Evolutionary conservation across 1,140 invertebrate genomes (phyloP).

Genomic region (Apis dorsata): DNA sequence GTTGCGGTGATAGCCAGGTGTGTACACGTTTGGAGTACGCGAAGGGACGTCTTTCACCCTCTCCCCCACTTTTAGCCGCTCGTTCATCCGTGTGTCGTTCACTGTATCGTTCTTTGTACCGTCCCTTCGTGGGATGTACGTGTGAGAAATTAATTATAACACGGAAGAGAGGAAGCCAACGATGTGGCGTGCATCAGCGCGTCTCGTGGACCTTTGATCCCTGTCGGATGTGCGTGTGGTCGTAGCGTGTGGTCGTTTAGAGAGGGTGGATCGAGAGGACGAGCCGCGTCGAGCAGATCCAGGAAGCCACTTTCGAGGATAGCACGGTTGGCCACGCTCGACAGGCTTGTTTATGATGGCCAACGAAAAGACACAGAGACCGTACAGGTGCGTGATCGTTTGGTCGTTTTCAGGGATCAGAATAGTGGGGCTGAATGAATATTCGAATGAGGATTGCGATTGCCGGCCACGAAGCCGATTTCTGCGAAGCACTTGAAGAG

Average conservation of each 20-base stretch:
- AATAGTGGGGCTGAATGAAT: not conserved
- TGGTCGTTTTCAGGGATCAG: not conserved
- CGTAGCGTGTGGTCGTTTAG: conserved; percentile 27
- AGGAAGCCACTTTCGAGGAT: not conserved
- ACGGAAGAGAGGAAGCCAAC: no score
- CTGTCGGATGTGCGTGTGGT: conserved; percentile 43
- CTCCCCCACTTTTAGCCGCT: not conserved
- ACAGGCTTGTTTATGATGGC: conserved; percentile 69
- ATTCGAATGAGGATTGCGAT: no score
- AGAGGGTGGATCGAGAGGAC: not conserved
- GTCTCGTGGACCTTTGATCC: not conserved
- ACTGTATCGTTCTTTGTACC: not conserved
- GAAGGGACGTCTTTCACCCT: not conserved
- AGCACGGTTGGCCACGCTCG: conserved; percentile 25
- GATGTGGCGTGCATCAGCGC: not conserved
- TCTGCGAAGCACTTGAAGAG: not conserved
- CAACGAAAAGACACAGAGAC: conserved; percentile 67
- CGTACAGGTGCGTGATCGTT: conserved; percentile 67
- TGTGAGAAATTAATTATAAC: not conserved
- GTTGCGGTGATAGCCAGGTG: conserved; percentile 12
- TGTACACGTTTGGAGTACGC: no score
- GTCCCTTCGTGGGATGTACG: not conserved
- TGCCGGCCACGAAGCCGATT: not conserved
- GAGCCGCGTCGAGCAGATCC: not conserved
- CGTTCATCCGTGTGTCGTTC: not conserved